Base-by-base conservation (phyloP, 2,888 invertebrate genomes). In the Eristalinus sepulchralis region DNA sequence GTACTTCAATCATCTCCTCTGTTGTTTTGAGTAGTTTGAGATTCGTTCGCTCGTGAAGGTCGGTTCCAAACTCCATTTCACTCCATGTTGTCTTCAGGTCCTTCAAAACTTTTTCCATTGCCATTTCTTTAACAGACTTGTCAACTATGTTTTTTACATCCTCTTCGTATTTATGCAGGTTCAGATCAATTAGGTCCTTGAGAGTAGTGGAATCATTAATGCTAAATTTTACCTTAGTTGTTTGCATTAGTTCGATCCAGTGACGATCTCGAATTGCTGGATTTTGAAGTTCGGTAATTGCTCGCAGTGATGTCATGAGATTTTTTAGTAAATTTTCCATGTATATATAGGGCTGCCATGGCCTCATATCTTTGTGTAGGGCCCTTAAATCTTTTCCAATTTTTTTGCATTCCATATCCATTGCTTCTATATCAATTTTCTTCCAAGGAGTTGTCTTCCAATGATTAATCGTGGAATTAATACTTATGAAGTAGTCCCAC, bases 361-460 rank as follows among this genome's bases (percentile, higher is more conserved):
- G 91, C 91, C 97, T 95, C 91, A 97, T 94, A 88, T 97, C 97
- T 90, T 98, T 97, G 83, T 97, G 96, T 90, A 98, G 93, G 36
- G 94, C 94, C 88, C 97, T 94, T 34, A 97, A 92, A 89, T 98
- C 97, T 90, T 97, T 97, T 0, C 96, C 95, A 91, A 98, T 97
- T 89, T 97, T 96, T 92, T 98, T 98, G 93, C 98, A 97, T 91
- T 98, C 98, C 92, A 97, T 96, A 91, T 98, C 98, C 97, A 98
- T 98, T 72, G 95, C 95, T 90, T 98, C 98, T 1, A 98, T 97
- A 90, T 98, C 98, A 82, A 98, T 97, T 90, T 97, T 97, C 90
- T 96, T 96, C 98, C 98, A 99, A 0, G 96, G 95, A 0, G 98
- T 98, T 81, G 95, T 96, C 92, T 98, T 98, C 98, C 98, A 99